Evolutionary conservation across 2,113 vertebrate species (phyloP).

Genomic region (Cynocephalus volans): DNA sequence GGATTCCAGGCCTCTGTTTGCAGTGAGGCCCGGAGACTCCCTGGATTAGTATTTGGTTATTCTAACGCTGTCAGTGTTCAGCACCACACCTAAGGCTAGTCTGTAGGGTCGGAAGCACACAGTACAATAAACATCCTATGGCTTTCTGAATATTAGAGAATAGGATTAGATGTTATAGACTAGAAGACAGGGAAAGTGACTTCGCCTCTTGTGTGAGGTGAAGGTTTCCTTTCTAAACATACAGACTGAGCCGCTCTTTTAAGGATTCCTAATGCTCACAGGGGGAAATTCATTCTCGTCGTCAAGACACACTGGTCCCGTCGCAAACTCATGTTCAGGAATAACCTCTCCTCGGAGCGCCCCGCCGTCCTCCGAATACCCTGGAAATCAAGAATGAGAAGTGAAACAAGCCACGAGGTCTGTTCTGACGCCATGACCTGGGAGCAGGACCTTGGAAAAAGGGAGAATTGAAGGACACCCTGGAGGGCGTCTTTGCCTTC

Average conservation of each 20-base stretch:
- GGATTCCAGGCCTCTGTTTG: not conserved
- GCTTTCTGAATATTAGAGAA: not conserved
- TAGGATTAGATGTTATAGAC: slow-evolving; percentile 48
- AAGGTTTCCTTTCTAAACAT: slow-evolving; percentile 75
- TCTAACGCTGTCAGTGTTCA: not conserved
- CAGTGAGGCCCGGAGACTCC: not conserved
- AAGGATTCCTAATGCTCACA: slow-evolving; percentile 94
- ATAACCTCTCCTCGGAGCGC: slow-evolving; percentile 95
- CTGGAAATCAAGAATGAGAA: slow-evolving; percentile 83
- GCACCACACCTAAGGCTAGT: not conserved
- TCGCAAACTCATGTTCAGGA: slow-evolving; percentile 96
- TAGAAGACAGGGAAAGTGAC: slow-evolving; percentile 22
- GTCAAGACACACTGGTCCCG: slow-evolving; percentile 95
- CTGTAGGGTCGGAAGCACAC: not conserved
- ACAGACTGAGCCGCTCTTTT: slow-evolving; percentile 81
- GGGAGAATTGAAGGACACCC: rapidly evolving
- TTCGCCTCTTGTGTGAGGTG: not conserved
- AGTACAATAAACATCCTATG: rapidly evolving
- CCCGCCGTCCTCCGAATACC: slow-evolving; percentile 96
- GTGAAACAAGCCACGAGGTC: not conserved
- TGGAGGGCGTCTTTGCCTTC: not conserved
- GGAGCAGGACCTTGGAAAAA: not conserved
- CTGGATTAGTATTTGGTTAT: not conserved
- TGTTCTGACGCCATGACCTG: rapidly evolving
- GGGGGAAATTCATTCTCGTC: slow-evolving; percentile 97